A percentile compares a stretch with the other conserved stretches of the same genome.
These are phyloP conservation scores for Pachycephala philippinensis DNA, from an alignment of 2,113 vertebrate species.

Conservation along the genomic window DNA sequence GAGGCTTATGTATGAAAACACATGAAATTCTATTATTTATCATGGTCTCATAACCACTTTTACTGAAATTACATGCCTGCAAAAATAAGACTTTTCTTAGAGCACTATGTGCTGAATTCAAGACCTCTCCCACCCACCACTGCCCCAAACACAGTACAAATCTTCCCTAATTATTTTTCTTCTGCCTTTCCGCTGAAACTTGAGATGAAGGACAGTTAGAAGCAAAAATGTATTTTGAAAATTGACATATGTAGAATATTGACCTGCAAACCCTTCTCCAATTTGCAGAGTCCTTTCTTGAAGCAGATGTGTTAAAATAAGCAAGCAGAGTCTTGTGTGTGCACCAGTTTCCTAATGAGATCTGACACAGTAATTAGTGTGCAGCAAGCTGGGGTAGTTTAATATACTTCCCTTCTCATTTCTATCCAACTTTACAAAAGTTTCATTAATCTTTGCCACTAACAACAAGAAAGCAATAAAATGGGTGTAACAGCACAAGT, in stretches of 20 bases:
- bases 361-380: slow-evolving; percentile 18
- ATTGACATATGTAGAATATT: background rate
- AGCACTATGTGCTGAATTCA: background rate
- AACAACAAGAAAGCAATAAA: slow-evolving; percentile 2
- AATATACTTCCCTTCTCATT: background rate
- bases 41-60: background rate
- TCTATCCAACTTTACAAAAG: background rate
- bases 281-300: background rate
- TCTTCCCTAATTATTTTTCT: background rate
- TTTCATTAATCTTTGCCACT: slow-evolving; percentile 31
- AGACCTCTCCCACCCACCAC: background rate
- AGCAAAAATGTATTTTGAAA: background rate
- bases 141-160: background rate
- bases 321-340: background rate
- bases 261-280: background rate
- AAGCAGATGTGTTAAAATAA: background rate
- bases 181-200: background rate
- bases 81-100: background rate
- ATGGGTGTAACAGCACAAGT: background rate
- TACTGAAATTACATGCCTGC: background rate
- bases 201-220: background rate
- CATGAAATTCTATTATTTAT: background rate
- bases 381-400: background rate
- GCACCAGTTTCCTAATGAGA: background rate
- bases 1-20: background rate